Evolutionary conservation across 2,113 vertebrate species (phyloP).

Genomic region (Crocuta crocuta): DNA sequence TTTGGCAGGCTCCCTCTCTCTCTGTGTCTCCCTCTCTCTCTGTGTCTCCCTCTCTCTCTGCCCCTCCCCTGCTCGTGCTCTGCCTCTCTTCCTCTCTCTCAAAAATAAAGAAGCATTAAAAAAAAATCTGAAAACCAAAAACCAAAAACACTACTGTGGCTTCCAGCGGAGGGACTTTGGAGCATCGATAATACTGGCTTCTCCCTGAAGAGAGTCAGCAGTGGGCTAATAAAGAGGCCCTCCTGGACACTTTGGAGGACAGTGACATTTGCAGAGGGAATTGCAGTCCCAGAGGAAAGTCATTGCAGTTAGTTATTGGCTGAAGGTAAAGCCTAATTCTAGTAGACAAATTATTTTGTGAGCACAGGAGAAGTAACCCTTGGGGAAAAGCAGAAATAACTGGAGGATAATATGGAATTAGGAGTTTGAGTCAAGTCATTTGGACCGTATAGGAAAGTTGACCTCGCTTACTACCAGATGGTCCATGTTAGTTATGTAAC

Average conservation of each 20-base stretch:
- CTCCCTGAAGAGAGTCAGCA: background rate
- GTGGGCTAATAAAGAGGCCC: background rate
- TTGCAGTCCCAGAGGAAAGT: background rate
- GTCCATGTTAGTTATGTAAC: background rate
- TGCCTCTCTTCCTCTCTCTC: too few relatives aligned
- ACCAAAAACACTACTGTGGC: background rate
- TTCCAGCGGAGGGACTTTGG: background rate
- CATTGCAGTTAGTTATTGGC: background rate
- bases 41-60: too few relatives aligned
- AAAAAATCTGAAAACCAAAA: too few relatives aligned
- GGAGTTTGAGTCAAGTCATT: background rate
- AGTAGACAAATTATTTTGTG: background rate
- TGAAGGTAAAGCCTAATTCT: background rate
- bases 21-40: too few relatives aligned
- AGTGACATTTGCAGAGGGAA: background rate
- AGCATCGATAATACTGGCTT: background rate
- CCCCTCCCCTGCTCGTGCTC: too few relatives aligned
- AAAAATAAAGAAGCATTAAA: too few relatives aligned
- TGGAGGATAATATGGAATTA: background rate
- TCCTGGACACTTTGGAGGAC: background rate
- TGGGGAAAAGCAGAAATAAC: background rate
- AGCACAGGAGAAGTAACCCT: background rate
- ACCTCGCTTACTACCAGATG: conserved; percentile 34
- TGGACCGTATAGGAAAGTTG: background rate
- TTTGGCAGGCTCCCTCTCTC: too few relatives aligned